Evolutionary conservation across 2,888 invertebrate genomes (phyloP).

Genomic region (Eremobia ochroleuca): DNA sequence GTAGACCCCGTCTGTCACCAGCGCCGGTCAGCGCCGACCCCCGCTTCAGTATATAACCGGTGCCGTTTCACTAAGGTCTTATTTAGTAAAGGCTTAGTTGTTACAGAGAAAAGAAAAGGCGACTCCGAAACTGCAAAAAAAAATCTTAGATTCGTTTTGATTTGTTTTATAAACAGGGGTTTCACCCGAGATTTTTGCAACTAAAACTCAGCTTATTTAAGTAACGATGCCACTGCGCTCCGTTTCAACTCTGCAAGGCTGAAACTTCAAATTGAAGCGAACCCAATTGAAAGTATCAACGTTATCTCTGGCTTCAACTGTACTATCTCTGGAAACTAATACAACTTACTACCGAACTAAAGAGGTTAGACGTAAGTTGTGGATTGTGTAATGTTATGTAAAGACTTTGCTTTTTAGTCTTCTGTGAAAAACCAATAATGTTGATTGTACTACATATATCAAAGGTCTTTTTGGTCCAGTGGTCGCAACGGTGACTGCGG

Average conservation of each 20-base stretch:
- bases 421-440: background rate
- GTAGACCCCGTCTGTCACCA: slow-evolving; percentile 19
- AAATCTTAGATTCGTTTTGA: background rate
- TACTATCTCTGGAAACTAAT: slow-evolving; percentile 5
- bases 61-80: background rate
- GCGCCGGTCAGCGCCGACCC: slow-evolving; percentile 5
- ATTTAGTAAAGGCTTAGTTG: slow-evolving; percentile 11
- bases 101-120: slow-evolving; percentile 10
- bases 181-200: background rate
- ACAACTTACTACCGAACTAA: background rate
- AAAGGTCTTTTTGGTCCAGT: background rate
- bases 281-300: slow-evolving; percentile 29
- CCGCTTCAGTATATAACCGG: background rate
- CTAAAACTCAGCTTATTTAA: slow-evolving; percentile 16
- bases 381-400: background rate
- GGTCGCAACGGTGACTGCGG: too few relatives aligned
- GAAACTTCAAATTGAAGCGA: slow-evolving; percentile 30
- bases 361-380: background rate
- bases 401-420: background rate
- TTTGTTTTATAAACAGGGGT: background rate
- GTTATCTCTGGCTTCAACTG: slow-evolving; percentile 6
- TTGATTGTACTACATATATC: background rate
- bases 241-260: slow-evolving; percentile 14
- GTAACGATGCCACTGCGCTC: slow-evolving; percentile 12
- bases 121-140: background rate